Evolutionary conservation across 2,888 invertebrate genomes (phyloP), one percentile per base, ranked within the genome.

Genomic region (Epistrophe eligans): DNA sequence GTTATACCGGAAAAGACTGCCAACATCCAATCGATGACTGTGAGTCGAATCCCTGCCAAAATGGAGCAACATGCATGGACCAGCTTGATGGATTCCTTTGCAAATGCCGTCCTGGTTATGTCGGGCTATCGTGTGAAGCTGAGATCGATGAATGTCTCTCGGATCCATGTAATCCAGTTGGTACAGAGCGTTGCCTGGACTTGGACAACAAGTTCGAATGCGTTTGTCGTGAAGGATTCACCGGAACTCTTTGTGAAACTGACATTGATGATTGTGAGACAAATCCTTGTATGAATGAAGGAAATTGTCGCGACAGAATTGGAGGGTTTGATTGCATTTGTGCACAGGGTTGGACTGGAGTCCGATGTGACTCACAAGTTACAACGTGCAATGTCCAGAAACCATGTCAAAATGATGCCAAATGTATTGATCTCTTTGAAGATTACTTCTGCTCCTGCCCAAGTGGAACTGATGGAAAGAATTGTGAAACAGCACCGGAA

Each of bases 401-500:
- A 79, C 98, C 99, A 0, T 99, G 99, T 91, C 97, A 98, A 91
- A 99, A 99, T 92, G 97, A 98, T 91, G 98, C 98, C 19, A 95
- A 94, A 57, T 98, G 98, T 92, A 97, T 98, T 84, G 96, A 98
- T 91, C 94, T 98, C 13, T 98, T 98, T 95, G 96, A 97, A 93
- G 93, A 93, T 82, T 93, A 92, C 82, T 93, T 93, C 92, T 93
- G 93, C 71, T 93, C 93, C 10, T 98, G 98, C 91, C 98, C 98
- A 60, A 97, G 97, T 88, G 98, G 99, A 90, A 99, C 98, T 0
- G 98, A 98, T 91, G 99, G 99, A 11, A 98, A 99, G 93, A 97
- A 98, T 92, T 99, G 99, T 92, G 98, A 99, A 93, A 98, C 98
- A 0, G 98, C 99, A 0, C 99, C 99, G 4, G 98, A 99, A 93